phyloP scores from a whole-genome alignment of 2,113 vertebrate species.

The Phrynosoma blainvillii region DNA sequence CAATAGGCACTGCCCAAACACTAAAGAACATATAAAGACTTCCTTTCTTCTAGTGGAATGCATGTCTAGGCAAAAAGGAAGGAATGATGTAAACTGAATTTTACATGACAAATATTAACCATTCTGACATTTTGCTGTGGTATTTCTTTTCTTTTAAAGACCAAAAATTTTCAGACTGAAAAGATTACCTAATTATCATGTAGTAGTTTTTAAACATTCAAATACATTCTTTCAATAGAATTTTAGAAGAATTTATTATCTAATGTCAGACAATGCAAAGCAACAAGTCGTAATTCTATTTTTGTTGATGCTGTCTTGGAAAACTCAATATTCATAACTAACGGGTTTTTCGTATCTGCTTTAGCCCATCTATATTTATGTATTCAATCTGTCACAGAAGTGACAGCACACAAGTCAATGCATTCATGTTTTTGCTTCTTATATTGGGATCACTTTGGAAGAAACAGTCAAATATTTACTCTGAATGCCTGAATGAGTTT shows the following conservation, averaged over 20 bases:
- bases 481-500: conserved; percentile 59
- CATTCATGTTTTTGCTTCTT: conserved; percentile 45
- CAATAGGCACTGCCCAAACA: neutral
- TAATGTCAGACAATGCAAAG: neutral
- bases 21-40: neutral
- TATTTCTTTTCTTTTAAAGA: neutral
- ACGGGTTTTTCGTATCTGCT: conserved; percentile 37
- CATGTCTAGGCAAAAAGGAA: neutral
- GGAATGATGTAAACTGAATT: neutral
- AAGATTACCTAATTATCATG: neutral
- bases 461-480: conserved; percentile 68
- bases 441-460: conserved; percentile 57
- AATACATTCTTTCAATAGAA: neutral
- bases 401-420: neutral
- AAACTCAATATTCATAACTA: conserved; percentile 10
- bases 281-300: neutral
- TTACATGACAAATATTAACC: neutral
- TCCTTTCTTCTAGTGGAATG: neutral
- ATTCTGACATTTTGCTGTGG: neutral
- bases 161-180: neutral
- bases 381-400: neutral
- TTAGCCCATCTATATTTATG: conserved; percentile 50
- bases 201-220: neutral
- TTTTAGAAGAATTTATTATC: neutral
- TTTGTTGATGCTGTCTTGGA: neutral